These are phyloP conservation scores for Aricia agestis DNA, from an alignment of 1,140 invertebrate genomes.

Conservation along the genomic window DNA sequence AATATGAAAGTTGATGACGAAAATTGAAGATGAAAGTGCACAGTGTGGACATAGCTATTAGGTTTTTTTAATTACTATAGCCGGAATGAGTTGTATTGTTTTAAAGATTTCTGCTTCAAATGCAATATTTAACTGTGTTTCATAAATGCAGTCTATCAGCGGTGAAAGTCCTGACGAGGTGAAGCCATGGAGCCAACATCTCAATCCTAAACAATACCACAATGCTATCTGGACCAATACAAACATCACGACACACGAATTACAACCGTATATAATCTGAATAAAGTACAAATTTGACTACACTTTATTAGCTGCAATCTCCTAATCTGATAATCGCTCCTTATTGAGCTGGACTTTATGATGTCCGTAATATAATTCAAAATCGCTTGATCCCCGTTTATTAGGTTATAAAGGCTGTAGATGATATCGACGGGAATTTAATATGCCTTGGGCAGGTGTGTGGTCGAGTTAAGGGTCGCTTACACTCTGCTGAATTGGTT, in stretches of 20 bases:
- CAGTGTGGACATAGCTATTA: no score
- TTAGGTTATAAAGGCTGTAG: slow-evolving; percentile 35
- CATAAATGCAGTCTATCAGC: neutral
- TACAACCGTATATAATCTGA: slow-evolving; percentile 29
- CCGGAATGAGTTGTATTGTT: no score
- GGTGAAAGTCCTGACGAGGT: slow-evolving; percentile 19
- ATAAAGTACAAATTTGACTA: slow-evolving; percentile 31
- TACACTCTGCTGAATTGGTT: neutral
- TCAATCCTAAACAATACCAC: slow-evolving; percentile 45
- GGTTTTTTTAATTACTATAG: no score
- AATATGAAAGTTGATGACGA: no score
- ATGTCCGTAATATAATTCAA: slow-evolving; percentile 28
- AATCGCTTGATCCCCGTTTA: slow-evolving; percentile 30
- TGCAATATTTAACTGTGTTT: neutral
- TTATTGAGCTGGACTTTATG: slow-evolving; percentile 36
- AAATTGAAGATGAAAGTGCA: no score
- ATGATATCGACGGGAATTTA: slow-evolving; percentile 45
- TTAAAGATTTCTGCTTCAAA: no score
- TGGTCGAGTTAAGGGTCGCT: slow-evolving; percentile 22
- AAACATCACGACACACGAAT: slow-evolving; percentile 21
- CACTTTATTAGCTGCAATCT: slow-evolving; percentile 2
- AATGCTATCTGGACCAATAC: slow-evolving; percentile 42
- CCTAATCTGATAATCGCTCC: slow-evolving; percentile 19
- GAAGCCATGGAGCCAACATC: slow-evolving; percentile 40
- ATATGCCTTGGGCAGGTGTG: slow-evolving; percentile 41